Base-by-base conservation (phyloP, 2,888 invertebrate genomes). In the Drosophila stalkeri region DNA sequence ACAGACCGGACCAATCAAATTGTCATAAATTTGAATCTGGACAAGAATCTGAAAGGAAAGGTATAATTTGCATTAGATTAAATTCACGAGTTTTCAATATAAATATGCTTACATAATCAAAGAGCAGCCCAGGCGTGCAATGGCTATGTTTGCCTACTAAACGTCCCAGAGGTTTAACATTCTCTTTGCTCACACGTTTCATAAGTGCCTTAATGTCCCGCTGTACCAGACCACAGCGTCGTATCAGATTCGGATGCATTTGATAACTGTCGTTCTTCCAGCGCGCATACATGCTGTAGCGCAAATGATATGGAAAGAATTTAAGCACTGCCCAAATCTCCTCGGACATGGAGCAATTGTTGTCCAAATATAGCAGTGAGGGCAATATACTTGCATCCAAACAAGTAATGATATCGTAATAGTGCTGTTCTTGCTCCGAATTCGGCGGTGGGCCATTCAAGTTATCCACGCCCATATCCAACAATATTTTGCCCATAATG, bases 171-270 rank as follows among this genome's bases (percentile, higher is more conserved):
- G 97, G 98, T 93, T 99, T 99, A 8, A 99, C 98, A 90, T 99
- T 99, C 92, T 99, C 99, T 92, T 99, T 99, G 86, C 98, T 98
- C 43, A 98, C 98, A 75, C 97, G 96, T 94, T 99, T 99, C 98
- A 99, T 98, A 43, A 99, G 96, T 80, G 98, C 98, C 92, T 98
- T 98, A 55, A 99, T 97, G 90, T 97, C 96, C 91, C 98, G 98
- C 80, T 98, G 95, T 0, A 97, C 96, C 91, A 97, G 97, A 0
- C 97, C 98, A 47, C 97, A 95, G 41, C 97, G 96, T 23, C 97
- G 94, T 90, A 98, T 95, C 61, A 99, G 93, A 46, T 96, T 95
- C 0, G 99, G 97, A 93, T 99, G 97, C 52, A 96, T 94, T 69
- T 95, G 94, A 80, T 96, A 96, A 0, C 96, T 96, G 54, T 98